phyloP scores from a whole-genome alignment of 2,797 vertebrate species.

The Melanotaenia parkinsoni region DNA sequence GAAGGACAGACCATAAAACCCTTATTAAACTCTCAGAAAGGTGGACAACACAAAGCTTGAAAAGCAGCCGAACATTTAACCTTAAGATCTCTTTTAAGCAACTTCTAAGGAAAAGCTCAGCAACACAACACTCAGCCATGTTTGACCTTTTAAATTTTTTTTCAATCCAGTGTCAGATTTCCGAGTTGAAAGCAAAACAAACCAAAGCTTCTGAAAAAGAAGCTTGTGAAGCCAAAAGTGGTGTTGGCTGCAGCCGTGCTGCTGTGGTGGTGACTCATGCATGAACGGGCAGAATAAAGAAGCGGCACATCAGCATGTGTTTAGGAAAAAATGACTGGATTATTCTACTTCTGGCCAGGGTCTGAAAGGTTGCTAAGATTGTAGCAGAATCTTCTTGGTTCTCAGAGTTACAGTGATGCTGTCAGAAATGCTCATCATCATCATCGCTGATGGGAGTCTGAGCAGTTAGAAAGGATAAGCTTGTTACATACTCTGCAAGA shows the following conservation, averaged over 20 bases:
- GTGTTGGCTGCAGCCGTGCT: constrained; percentile 29
- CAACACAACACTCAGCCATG: neutral
- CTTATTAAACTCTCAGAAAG: neutral
- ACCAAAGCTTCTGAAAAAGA: constrained; percentile 56
- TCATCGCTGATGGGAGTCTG: too few relatives aligned
- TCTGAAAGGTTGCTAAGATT: neutral
- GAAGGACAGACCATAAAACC: constrained; percentile 19
- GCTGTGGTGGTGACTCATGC: constrained; percentile 54
- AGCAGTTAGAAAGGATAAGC: too few relatives aligned
- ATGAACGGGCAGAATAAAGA: constrained; percentile 23
- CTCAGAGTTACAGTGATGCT: neutral
- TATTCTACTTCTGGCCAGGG: neutral
- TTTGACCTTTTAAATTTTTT: constrained; percentile 32
- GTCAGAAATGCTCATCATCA: neutral
- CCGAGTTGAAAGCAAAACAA: constrained; percentile 59
- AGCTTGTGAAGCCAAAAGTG: constrained; percentile 29
- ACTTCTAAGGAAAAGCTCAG: neutral
- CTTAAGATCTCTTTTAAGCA: neutral
- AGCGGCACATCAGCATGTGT: constrained; percentile 18
- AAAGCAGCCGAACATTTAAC: constrained; percentile 1
- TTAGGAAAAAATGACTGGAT: constrained; percentile 29
- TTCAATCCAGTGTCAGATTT: constrained; percentile 45
- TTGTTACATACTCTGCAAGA: too few relatives aligned
- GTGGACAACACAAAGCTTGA: neutral
- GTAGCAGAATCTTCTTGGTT: neutral